Conservation (phyloP, 2,113 vertebrate species). For the Stigmatopora argus region DNA sequence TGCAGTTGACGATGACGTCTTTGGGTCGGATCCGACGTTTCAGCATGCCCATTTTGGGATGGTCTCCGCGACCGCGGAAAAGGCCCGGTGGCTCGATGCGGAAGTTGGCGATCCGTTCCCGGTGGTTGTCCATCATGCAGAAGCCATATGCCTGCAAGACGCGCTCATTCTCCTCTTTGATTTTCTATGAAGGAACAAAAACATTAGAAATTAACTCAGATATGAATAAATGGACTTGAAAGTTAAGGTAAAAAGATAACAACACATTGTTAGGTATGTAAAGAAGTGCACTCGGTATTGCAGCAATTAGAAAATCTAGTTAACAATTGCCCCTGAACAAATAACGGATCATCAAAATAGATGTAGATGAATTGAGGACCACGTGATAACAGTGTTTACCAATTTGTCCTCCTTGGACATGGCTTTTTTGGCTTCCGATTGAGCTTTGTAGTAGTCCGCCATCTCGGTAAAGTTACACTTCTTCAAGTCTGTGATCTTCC, state of each 20-base stretch:
- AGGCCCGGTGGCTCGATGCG: slow-evolving; percentile 95
- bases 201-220: neutral
- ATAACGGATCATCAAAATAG: no score
- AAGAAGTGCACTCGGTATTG: no score
- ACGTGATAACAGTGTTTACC: slow-evolving; percentile 60
- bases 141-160: slow-evolving; percentile 88
- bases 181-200: slow-evolving; percentile 73
- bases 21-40: slow-evolving; percentile 89
- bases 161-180: slow-evolving; percentile 90
- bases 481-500: slow-evolving; percentile 81
- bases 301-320: no score
- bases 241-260: no score
- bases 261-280: no score
- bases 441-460: slow-evolving; percentile 91
- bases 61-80: slow-evolving; percentile 93
- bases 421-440: slow-evolving; percentile 89
- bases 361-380: no score
- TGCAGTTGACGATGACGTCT: slow-evolving; percentile 96
- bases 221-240: no score
- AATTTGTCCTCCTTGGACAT: slow-evolving; percentile 93
- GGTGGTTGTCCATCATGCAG: slow-evolving; percentile 97
- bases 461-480: slow-evolving; percentile 93
- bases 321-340: no score
- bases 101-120: slow-evolving; percentile 94
- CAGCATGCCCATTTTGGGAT: slow-evolving; percentile 98